A percentile compares a stretch with the other conserved stretches of the same genome.
Evolutionary conservation across 2,113 vertebrate species (phyloP).

Genomic region (Corydoras sp.): DNA sequence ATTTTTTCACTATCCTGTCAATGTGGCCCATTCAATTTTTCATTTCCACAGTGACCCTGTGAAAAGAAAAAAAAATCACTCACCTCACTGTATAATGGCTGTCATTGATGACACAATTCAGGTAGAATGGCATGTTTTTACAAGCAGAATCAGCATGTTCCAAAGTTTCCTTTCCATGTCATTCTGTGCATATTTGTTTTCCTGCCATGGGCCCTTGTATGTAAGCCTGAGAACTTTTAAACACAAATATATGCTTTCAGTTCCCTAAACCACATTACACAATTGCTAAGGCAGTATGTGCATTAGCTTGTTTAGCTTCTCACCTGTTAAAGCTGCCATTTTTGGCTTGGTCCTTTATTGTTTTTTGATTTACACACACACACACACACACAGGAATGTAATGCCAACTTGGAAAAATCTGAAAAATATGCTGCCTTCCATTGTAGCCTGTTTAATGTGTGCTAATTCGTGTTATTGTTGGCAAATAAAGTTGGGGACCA

Average conservation of each 20-base stretch:
- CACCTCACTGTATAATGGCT: too few species aligned
- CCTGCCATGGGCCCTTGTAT: constrained; percentile 1
- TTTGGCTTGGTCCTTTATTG: neutral
- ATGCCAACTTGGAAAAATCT: constrained; percentile 25
- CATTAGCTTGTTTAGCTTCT: constrained; percentile 33
- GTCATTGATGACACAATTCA: neutral
- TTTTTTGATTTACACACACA: neutral
- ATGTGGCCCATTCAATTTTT: too few species aligned
- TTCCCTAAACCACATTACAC: constrained; percentile 18
- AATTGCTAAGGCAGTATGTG: constrained; percentile 20
- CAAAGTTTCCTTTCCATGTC: constrained; percentile 16
- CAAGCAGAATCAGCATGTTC: constrained; percentile 6
- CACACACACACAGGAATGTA: constrained; percentile 18
- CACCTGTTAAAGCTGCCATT: constrained; percentile 23
- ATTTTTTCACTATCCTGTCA: too few species aligned
- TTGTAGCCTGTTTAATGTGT: constrained; percentile 4
- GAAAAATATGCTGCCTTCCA: constrained; percentile 27
- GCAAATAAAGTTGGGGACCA: neutral
- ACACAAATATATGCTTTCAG: constrained; percentile 18
- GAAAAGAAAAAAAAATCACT: too few species aligned
- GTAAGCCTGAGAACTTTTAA: constrained; percentile 10
- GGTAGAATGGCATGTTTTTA: constrained; percentile 19
- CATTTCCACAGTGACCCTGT: too few species aligned
- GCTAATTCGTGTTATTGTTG: constrained; percentile 21
- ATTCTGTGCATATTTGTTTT: constrained; percentile 20